Evolutionary conservation across 2,797 vertebrate species (phyloP), one percentile per base, ranked within the genome.

Genomic region (Sarcoramphus papa): DNA sequence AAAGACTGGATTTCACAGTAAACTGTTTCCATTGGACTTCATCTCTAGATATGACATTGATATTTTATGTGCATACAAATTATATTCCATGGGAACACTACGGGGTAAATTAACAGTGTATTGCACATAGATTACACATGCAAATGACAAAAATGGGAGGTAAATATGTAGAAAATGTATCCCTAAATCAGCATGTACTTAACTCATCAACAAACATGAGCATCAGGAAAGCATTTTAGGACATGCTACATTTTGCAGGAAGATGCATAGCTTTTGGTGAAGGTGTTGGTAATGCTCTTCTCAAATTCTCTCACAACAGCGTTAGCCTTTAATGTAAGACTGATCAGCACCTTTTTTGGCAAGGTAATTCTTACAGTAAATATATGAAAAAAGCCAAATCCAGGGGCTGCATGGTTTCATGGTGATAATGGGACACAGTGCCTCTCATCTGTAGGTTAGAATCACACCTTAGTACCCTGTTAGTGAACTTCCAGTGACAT

Each of bases 11-110:
- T 97, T 97, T 97, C 96, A 96, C 84, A 96, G 90, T 74, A 97
- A 96, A 94, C 91, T 91, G 40, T 95, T 96, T 97, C 88, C 41
- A 93, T 62, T 96, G 91, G 59, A 91, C 97, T 97, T 97, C 37
- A 90, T 91, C 90, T 97, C 92, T 94, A 84, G 91, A 67, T 97
- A 93, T 77, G 93, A 87, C 85, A 77, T 47, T 93, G 93, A 81
- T 96, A 93, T 96, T 97, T 97, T 88, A 89, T 85, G 62, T 97
- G 93, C 93, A 96, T 97, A 96, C 74, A 96, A 92, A 97, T 97
- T 92, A 85, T 93, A 90, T 97, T 97, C 84, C 73, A n/a, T 90
- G 77, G 91, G 85, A 96, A 90, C 65, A 85, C 80, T 91, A 63
- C 5, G 7, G 70, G 73, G 68, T 96, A 93, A 97, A 96, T 97